Conservation (phyloP, 2,113 vertebrate species). For the Tyrannus savana region DNA sequence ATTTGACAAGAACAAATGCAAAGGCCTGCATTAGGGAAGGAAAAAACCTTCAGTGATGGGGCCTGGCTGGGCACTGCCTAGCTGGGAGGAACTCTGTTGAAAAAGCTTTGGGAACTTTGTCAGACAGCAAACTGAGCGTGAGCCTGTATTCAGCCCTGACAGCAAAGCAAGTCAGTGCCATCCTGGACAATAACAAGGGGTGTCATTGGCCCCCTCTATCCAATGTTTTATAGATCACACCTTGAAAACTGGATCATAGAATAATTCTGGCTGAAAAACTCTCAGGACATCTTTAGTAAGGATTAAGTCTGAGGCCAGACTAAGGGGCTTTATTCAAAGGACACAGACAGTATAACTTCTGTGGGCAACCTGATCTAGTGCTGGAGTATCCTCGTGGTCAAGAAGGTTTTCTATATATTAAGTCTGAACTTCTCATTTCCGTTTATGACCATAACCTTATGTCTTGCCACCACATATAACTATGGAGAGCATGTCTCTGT, state of each 20-base stretch:
- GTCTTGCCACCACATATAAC: neutral
- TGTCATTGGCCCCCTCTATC: neutral
- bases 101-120: neutral
- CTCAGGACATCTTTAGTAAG: neutral
- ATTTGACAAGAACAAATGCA: neutral
- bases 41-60: neutral
- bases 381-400: neutral
- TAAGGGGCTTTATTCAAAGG: neutral
- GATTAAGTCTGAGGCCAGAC: neutral
- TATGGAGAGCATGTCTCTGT: neutral
- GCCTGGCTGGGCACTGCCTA: neutral
- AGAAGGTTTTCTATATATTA: neutral
- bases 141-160: neutral
- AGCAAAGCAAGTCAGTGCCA: neutral
- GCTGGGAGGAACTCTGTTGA: neutral
- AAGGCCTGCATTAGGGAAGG: neutral
- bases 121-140: neutral
- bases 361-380: neutral
- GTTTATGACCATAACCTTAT: neutral
- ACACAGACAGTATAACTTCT: neutral
- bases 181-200: neutral
- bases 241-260: neutral
- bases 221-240: neutral
- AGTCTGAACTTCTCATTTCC: neutral
- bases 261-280: neutral